A percentile compares a stretch with the other conserved stretches of the same genome.
phyloP scores from a whole-genome alignment of 2,797 vertebrate genomes.

The Sternarchorhynchus goeldii region DNA sequence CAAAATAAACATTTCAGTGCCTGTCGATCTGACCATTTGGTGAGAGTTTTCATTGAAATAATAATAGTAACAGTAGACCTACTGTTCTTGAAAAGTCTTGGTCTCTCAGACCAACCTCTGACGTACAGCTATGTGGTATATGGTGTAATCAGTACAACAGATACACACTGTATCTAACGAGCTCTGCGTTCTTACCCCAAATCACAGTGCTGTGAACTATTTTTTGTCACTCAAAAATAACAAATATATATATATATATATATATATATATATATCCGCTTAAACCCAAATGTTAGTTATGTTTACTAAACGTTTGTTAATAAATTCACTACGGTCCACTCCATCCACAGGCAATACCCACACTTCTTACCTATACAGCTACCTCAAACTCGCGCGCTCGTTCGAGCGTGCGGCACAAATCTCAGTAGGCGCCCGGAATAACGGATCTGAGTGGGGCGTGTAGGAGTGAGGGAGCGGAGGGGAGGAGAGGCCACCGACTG shows the following conservation, averaged over 20 bases:
- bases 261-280: too few relatives aligned
- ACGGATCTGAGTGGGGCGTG: slow-evolving; percentile 44
- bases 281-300: background rate
- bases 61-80: too few relatives aligned
- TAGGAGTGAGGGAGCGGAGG: slow-evolving; percentile 43
- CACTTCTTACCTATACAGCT: slow-evolving; percentile 70
- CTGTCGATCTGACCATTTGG: too few relatives aligned
- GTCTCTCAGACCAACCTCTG: too few relatives aligned
- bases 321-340: background rate
- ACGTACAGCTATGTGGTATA: too few relatives aligned
- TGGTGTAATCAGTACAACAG: too few relatives aligned
- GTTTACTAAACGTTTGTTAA: background rate
- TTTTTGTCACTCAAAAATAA: background rate
- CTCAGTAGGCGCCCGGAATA: slow-evolving; percentile 59
- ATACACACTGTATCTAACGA: too few relatives aligned
- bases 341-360: slow-evolving; percentile 36
- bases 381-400: slow-evolving; percentile 46
- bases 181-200: background rate
- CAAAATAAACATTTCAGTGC: too few relatives aligned
- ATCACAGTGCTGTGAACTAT: background rate
- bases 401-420: slow-evolving; percentile 44
- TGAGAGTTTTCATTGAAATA: too few relatives aligned
- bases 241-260: too few relatives aligned
- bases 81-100: too few relatives aligned
- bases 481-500: slow-evolving; percentile 13